Evolutionary conservation across 2,113 vertebrate genomes (phyloP).

Genomic region (Felis chaus): DNA sequence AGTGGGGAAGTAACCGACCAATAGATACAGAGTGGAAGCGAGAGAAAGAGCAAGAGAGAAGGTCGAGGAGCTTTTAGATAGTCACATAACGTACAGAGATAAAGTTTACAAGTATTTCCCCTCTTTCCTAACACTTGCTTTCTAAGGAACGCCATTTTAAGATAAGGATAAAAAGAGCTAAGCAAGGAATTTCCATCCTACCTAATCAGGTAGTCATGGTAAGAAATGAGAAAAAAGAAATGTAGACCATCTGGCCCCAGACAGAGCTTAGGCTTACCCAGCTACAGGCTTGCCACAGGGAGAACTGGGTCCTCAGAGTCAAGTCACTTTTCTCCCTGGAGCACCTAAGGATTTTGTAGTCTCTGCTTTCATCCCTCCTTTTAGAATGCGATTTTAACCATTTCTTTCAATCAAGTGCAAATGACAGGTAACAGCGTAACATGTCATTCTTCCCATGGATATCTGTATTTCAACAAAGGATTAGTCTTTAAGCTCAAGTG

Average conservation of each 20-base stretch:
- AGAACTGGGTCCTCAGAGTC: neutral
- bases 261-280: accelerated
- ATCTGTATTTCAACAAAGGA: neutral
- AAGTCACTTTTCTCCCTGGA: neutral
- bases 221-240: neutral
- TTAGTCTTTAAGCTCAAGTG: neutral
- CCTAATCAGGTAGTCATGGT: neutral
- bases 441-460: neutral
- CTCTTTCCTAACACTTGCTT: neutral
- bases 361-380: neutral
- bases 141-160: neutral
- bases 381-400: neutral
- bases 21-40: accelerated
- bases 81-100: neutral
- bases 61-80: neutral
- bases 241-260: too few relatives aligned
- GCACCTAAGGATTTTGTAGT: neutral
- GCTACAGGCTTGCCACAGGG: too few relatives aligned
- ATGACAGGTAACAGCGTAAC: neutral
- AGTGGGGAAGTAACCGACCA: neutral
- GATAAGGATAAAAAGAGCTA: neutral
- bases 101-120: neutral
- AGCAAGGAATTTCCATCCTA: neutral
- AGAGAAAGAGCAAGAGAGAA: neutral
- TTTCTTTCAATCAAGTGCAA: conserved; percentile 34